These are phyloP conservation scores for Drosophila prostipennis DNA, from an alignment of 2,888 invertebrate species.

Conservation along the genomic window DNA sequence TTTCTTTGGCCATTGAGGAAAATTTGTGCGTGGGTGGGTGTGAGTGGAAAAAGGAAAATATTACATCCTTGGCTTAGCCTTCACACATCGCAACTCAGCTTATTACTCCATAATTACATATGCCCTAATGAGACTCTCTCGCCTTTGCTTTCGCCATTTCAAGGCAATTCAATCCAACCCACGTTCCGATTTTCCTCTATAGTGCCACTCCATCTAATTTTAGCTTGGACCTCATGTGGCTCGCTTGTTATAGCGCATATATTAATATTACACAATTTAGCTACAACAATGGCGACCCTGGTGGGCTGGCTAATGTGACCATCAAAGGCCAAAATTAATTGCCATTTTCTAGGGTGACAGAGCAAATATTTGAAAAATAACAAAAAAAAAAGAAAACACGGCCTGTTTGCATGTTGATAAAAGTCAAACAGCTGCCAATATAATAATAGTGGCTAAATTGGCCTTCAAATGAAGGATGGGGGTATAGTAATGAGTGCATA, in stretches of 20 bases:
- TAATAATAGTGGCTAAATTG: conserved; percentile 22
- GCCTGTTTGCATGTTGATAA: conserved; percentile 40
- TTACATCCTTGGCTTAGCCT: conserved; percentile 30
- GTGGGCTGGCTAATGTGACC: conserved; percentile 45
- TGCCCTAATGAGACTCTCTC: conserved; percentile 38
- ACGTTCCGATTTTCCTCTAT: conserved; percentile 9
- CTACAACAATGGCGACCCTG: conserved; percentile 44
- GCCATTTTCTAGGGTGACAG: conserved; percentile 53
- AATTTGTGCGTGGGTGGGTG: conserved; percentile 10
- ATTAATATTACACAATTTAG: conserved; percentile 31
- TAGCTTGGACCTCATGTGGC: conserved; percentile 52
- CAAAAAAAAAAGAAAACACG: conserved; percentile 6
- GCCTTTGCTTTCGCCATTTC: neutral
- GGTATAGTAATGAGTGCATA: neutral
- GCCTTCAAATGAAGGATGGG: conserved; percentile 1
- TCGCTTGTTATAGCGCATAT: conserved; percentile 34
- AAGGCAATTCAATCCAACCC: conserved; percentile 2
- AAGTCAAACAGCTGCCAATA: conserved; percentile 30
- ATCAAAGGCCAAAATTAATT: conserved; percentile 68
- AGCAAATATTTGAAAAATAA: conserved; percentile 25
- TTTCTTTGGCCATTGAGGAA: conserved; percentile 49
- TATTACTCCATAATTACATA: conserved; percentile 45
- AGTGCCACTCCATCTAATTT: conserved; percentile 35
- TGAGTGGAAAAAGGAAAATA: conserved; percentile 5
- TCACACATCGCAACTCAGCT: conserved; percentile 20